Evolutionary conservation across 2,113 vertebrate genomes (phyloP).

Genomic region (Microcebus tavaratra): DNA sequence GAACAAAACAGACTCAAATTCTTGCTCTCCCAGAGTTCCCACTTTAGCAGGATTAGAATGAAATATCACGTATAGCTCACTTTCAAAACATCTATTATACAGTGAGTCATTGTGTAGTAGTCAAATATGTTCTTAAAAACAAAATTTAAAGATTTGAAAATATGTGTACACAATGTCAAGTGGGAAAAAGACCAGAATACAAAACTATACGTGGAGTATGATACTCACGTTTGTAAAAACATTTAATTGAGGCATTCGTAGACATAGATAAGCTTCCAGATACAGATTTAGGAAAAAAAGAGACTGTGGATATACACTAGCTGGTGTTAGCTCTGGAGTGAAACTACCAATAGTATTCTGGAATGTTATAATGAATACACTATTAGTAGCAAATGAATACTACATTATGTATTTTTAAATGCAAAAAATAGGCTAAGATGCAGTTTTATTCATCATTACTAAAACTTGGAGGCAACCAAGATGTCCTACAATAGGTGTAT

Average conservation of each 20-base stretch:
- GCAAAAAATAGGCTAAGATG: not conserved
- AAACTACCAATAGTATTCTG: not conserved
- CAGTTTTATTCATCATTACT: not conserved
- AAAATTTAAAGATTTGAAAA: slow-evolving; percentile 36
- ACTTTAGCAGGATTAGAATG: not conserved
- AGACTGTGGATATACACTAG: not conserved
- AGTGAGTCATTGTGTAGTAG: not conserved
- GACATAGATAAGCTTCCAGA: not conserved
- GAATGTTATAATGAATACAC: not conserved
- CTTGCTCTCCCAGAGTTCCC: not conserved
- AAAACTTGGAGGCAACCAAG: not conserved
- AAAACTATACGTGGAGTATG: not conserved
- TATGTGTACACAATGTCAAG: not conserved
- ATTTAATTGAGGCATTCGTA: not conserved
- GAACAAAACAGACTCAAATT: not conserved
- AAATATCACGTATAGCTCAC: not conserved
- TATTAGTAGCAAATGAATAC: not conserved
- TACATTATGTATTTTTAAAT: not conserved
- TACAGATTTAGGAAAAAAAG: not conserved
- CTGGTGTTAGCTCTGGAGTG: not conserved
- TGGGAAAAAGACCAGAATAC: not conserved
- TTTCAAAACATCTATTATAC: not conserved
- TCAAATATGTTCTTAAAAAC: not conserved
- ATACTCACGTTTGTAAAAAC: not conserved
- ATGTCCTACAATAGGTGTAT: not conserved